Evolutionary conservation across 2,113 vertebrate species (phyloP).

Genomic region (Saccopteryx leptura): DNA sequence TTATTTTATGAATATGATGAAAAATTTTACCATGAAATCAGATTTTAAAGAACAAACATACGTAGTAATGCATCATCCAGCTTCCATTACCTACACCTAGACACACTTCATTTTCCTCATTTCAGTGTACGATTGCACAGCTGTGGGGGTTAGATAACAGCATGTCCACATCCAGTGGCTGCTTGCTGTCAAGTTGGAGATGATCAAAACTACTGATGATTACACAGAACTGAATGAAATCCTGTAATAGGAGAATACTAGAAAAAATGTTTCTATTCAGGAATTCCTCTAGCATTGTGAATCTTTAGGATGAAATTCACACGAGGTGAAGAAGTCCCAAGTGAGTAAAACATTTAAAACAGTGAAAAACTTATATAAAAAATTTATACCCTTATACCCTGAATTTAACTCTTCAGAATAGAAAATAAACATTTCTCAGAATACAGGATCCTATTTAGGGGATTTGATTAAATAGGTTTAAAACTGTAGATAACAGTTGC

Average conservation of each 20-base stretch:
- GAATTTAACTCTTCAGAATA: conserved; percentile 51
- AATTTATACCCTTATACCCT: neutral
- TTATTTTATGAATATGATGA: neutral
- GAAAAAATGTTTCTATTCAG: conserved; percentile 4
- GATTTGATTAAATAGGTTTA: conserved; percentile 37
- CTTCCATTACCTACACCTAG: neutral
- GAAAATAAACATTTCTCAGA: neutral
- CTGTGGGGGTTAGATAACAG: conserved; percentile 72
- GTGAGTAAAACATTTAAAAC: conserved; percentile 42
- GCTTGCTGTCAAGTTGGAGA: conserved; percentile 58
- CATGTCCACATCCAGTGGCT: conserved; percentile 31
- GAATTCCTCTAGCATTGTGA: conserved; percentile 8
- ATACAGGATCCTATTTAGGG: neutral
- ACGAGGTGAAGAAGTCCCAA: neutral
- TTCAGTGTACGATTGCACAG: neutral
- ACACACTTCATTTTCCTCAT: neutral
- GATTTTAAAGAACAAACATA: neutral
- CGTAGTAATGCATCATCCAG: neutral
- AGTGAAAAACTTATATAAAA: conserved; percentile 12
- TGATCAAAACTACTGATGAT: conserved; percentile 70
- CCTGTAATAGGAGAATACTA: conserved; percentile 68
- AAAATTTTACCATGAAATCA: neutral
- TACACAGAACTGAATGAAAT: conserved; percentile 80
- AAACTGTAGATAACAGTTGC: neutral
- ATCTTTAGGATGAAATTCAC: conserved; percentile 20